A percentile compares a stretch with the other conserved stretches of the same genome.
Conservation (phyloP, 2,888 invertebrate genomes). For the Stenodera caucasica region DNA sequence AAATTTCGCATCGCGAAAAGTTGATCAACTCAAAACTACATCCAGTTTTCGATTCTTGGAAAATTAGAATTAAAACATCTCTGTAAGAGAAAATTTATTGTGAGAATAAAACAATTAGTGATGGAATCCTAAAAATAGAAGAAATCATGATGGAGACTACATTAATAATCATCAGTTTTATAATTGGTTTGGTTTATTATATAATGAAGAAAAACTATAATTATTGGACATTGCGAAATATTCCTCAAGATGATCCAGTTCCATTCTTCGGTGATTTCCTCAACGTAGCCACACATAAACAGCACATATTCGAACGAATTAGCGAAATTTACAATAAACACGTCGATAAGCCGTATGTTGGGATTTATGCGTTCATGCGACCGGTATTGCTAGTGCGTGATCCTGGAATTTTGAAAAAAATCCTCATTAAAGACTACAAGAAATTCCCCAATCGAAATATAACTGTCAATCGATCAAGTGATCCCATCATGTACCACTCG, state of each 20-base stretch:
- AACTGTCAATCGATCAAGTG: conserved; percentile 50
- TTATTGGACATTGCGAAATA: background rate
- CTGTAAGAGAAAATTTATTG: no score
- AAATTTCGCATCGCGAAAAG: no score
- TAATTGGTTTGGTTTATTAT: background rate
- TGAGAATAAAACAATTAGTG: no score
- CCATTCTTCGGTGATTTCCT: background rate
- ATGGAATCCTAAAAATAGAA: no score
- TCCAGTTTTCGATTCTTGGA: no score
- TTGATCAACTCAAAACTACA: no score
- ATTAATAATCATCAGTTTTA: no score
- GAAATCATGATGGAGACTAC: background rate
- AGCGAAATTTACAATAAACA: conserved; percentile 32
- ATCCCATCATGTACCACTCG: conserved; percentile 51
- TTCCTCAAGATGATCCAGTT: background rate
- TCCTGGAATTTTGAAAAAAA: conserved; percentile 54
- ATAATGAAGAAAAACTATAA: conserved; percentile 1
- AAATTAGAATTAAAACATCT: no score
- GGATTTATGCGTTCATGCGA: conserved; percentile 55
- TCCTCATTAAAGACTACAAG: conserved; percentile 55
- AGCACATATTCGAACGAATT: background rate
- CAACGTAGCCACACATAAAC: background rate
- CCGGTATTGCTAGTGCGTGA: conserved; percentile 55
- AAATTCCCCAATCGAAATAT: conserved; percentile 55
- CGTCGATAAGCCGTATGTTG: conserved; percentile 47